phyloP scores from a whole-genome alignment of 35 echinoderm and acorn worm genomes.

The Nesometra sesokonis region DNA sequence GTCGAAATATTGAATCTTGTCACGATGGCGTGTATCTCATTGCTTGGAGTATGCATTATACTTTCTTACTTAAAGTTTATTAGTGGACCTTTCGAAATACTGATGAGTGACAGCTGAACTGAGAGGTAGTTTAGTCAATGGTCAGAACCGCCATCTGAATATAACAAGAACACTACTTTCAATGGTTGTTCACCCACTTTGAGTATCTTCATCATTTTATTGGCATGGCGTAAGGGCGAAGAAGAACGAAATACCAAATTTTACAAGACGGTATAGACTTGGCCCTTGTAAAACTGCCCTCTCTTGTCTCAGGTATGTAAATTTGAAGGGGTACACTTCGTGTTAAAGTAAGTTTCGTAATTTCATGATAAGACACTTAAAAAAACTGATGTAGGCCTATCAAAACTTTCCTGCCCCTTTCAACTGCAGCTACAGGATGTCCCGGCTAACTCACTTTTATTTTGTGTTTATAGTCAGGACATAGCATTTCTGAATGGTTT shows the following conservation, averaged over 20 bases:
- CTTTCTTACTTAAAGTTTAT: too few species aligned
- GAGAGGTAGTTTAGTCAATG: neutral
- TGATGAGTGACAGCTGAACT: neutral
- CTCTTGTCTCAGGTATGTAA: neutral
- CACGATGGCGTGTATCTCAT: too few species aligned
- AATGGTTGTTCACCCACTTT: neutral
- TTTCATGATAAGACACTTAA: slow-evolving; percentile 6
- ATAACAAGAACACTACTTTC: neutral
- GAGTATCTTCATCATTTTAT: neutral
- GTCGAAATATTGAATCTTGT: too few species aligned
- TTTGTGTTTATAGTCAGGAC: slow-evolving; percentile 3
- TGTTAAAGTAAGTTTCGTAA: slow-evolving; percentile 1
- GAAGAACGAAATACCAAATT: neutral
- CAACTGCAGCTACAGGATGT: neutral
- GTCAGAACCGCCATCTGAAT: slow-evolving; percentile 3
- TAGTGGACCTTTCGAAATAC: neutral
- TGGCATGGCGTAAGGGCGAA: neutral
- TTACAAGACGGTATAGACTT: neutral
- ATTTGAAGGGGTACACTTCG: neutral
- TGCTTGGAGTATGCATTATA: too few species aligned
- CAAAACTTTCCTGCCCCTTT: neutral
- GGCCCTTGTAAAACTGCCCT: slow-evolving; percentile 1
- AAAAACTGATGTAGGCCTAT: neutral
- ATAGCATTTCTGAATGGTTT: neutral
- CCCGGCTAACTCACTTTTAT: neutral